A percentile compares a stretch with the other conserved stretches of the same genome.
These are phyloP conservation scores for Augiades crinisus DNA, from an alignment of 2,888 invertebrate genomes.

Conservation along the genomic window DNA sequence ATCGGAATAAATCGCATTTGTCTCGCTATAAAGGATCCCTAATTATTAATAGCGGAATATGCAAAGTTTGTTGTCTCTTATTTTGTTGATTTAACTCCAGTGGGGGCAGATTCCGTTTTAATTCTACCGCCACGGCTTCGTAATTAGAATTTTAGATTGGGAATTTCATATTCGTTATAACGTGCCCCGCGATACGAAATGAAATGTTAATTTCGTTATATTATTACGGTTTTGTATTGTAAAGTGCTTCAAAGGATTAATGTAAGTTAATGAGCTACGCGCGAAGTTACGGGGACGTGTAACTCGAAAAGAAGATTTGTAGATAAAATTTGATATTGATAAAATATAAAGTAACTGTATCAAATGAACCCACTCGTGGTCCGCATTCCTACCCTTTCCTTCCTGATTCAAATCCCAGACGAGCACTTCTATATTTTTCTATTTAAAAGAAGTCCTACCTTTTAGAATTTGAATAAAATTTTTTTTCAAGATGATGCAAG, in stretches of 20 bases:
- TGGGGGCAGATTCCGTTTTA: constrained; percentile 44
- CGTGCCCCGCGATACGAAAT: constrained; percentile 40
- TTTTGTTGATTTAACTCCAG: constrained; percentile 57
- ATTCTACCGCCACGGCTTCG: constrained; percentile 43
- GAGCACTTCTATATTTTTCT: no score
- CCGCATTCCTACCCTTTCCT: no score
- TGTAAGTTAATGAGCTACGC: background rate
- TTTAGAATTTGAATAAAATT: no score
- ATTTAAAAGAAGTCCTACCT: no score
- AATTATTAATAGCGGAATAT: constrained; percentile 72
- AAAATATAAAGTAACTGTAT: no score
- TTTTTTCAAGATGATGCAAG: no score
- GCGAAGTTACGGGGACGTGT: no score
- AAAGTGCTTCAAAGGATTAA: constrained; percentile 11
- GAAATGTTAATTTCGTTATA: constrained; percentile 49
- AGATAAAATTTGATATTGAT: no score
- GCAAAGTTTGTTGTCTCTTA: constrained; percentile 73
- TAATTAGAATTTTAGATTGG: constrained; percentile 75
- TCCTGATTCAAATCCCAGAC: no score
- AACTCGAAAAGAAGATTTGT: no score
- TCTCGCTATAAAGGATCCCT: constrained; percentile 48
- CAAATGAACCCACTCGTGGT: no score
- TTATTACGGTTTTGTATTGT: constrained; percentile 28
- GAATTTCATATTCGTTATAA: constrained; percentile 58
- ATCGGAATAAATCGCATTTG: constrained; percentile 57